Base-by-base conservation (phyloP, 1,140 invertebrate species). In the Scaptomyza montana region DNA sequence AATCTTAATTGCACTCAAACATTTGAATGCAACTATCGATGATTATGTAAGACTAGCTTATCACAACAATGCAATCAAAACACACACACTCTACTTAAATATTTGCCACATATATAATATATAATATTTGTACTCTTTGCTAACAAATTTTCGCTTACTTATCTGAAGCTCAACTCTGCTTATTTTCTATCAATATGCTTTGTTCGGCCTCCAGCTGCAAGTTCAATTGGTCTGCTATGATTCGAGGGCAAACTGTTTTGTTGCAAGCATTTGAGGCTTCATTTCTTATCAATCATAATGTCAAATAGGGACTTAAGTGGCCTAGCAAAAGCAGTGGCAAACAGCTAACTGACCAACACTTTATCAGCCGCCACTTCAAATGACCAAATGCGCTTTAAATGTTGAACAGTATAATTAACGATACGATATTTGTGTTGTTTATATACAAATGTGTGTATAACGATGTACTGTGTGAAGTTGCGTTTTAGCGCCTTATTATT, bases 161-260 rank as follows among this genome's bases (percentile, higher is more conserved):
- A 56, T 45, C 61, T 64, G 12, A 41, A 33, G 50, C 50, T 46
- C 9, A 25, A 45, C 28, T 33, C 30, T 33, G n/a, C 54, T 49
- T 66, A 6, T 28, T 46, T 7, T 55, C 63, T 46, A 65, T 54
- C 1, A 25, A 25, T 25, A 25, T 25, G 21, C 3, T 25, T 25
- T 25, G 21, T 4, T 25, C 43, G 68, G 36, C 68, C 68, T 56
- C 46, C 61, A 63, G 61, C 41, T 51, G 62, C 54, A 67, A 72
- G 63, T 66, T 65, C 54, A 71, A 71, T 70, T 50, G 60, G 56
- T 25, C 46, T 50, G 13, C 51, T 30, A 5, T 50, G 50, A 43
- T 21, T 53, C 53, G 19, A 41, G 56, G 49, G 41, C 41, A 64
- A 9, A 50, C 6, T 30, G 47, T 43, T 67, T 68, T 50, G 41